A percentile compares a stretch with the other conserved stretches of the same genome.
Evolutionary conservation across 2,888 invertebrate species (phyloP).

Genomic region (Prenolepis imparis): DNA sequence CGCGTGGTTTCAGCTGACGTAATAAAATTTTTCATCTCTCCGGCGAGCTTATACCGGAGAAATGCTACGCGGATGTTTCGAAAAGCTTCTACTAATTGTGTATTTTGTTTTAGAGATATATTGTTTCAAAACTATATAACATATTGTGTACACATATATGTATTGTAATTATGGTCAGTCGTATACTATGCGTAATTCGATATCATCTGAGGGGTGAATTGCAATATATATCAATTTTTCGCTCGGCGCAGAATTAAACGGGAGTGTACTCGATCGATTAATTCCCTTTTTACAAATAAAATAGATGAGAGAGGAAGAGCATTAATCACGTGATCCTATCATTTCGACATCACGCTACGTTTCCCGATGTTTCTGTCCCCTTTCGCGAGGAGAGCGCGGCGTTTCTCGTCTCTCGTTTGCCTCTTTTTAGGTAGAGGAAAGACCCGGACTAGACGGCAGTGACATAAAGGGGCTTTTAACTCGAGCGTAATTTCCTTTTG

Average conservation of each 20-base stretch:
- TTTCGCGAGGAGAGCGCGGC: conserved; percentile 27
- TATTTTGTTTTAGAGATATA: neutral
- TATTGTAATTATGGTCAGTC: neutral
- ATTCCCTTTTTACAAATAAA: conserved; percentile 48
- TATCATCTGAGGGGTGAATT: neutral
- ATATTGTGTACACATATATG: neutral
- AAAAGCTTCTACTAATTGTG: neutral
- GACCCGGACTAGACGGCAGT: conserved; percentile 33
- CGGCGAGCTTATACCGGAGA: neutral
- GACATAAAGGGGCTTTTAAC: conserved; percentile 72
- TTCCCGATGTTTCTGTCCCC: conserved; percentile 53
- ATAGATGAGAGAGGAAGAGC: conserved; percentile 31
- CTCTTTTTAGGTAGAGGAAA: conserved; percentile 47
- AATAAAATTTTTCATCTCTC: neutral
- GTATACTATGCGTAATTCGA: conserved; percentile 19
- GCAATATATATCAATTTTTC: conserved; percentile 26
- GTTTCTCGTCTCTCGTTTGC: conserved; percentile 21
- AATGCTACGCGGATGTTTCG: neutral
- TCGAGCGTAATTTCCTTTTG: conserved; percentile 77
- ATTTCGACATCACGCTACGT: conserved; percentile 55
- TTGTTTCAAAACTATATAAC: neutral
- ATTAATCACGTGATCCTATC: conserved; percentile 57
- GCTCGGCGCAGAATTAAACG: conserved; percentile 8
- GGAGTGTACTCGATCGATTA: conserved; percentile 40
- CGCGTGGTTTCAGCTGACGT: neutral